Evolutionary conservation across 1,140 invertebrate species (phyloP).

Genomic region (Drosophila sp.): DNA sequence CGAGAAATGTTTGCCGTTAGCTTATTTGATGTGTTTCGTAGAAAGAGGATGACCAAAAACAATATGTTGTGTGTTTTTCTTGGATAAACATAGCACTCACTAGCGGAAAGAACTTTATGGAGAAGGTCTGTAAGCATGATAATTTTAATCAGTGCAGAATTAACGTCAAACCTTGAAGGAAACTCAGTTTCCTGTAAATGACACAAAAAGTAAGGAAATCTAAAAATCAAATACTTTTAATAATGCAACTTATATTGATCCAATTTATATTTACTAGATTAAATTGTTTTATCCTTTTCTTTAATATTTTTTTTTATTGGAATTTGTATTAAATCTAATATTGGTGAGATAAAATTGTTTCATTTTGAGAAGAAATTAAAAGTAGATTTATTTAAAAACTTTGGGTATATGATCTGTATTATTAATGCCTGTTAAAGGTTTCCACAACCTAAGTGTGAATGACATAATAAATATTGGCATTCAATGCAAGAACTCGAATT

Average conservation of each 20-base stretch:
- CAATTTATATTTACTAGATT: too few relatives aligned
- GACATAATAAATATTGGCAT: slow-evolving; percentile 35
- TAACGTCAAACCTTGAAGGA: neutral
- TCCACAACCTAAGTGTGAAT: neutral
- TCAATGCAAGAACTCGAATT: slow-evolving; percentile 19
- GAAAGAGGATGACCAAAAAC: slow-evolving; percentile 7
- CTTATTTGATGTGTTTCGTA: slow-evolving; percentile 3
- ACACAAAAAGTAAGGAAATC: too few relatives aligned
- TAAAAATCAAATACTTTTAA: too few relatives aligned
- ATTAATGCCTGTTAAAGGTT: neutral
- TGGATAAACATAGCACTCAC: slow-evolving; percentile 19
- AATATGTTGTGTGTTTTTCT: slow-evolving; percentile 14
- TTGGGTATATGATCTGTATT: neutral
- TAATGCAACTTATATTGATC: too few relatives aligned
- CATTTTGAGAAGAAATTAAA: too few relatives aligned
- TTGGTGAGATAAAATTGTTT: too few relatives aligned
- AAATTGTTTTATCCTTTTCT: too few relatives aligned
- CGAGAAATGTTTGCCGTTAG: slow-evolving; percentile 6
- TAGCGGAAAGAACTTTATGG: neutral
- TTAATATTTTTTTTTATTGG: too few relatives aligned
- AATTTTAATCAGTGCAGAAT: slow-evolving; percentile 17
- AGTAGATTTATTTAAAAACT: too few relatives aligned
- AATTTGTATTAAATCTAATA: too few relatives aligned
- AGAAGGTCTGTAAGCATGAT: neutral
- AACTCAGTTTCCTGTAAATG: neutral